Evolutionary conservation across 1,140 invertebrate genomes (phyloP).

Genomic region (Bombyx mori): DNA sequence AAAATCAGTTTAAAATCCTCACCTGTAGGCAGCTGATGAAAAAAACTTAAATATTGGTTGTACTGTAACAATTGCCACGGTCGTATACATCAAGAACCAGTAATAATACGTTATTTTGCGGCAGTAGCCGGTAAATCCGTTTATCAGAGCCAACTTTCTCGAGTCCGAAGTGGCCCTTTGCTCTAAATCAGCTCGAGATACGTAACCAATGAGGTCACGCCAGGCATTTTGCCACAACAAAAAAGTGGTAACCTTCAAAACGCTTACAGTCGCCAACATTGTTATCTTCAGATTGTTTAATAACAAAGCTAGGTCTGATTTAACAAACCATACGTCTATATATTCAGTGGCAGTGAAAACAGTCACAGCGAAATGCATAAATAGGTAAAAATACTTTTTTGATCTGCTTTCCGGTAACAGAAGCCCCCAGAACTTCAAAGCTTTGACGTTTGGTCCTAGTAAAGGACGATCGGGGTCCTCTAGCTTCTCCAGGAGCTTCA

Average conservation of each 20-base stretch:
- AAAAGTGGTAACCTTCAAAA: constrained; percentile 44
- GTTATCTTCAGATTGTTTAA: constrained; percentile 56
- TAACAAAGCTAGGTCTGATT: constrained; percentile 40
- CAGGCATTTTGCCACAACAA: constrained; percentile 44
- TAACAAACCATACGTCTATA: constrained; percentile 51
- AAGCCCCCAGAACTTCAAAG: constrained; percentile 50
- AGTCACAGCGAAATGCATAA: constrained; percentile 38
- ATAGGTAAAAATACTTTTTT: constrained; percentile 36
- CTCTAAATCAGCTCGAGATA: constrained; percentile 34
- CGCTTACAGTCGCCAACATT: constrained; percentile 45
- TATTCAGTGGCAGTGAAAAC: constrained; percentile 46
- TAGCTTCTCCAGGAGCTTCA: constrained; percentile 35
- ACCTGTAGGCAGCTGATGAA: constrained; percentile 26
- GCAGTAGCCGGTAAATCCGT: constrained; percentile 41
- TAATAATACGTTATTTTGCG: constrained; percentile 49
- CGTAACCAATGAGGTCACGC: constrained; percentile 47
- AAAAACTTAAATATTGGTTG: constrained; percentile 44
- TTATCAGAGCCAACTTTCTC: constrained; percentile 27
- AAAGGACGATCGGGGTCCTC: constrained; percentile 41
- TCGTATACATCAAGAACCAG: constrained; percentile 50
- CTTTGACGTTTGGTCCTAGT: constrained; percentile 46
- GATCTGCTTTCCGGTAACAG: constrained; percentile 35
- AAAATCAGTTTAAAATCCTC: background rate
- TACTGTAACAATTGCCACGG: constrained; percentile 40
- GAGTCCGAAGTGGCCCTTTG: constrained; percentile 22